Conservation (phyloP, 2,113 vertebrate genomes). For the Corapipo altera region DNA sequence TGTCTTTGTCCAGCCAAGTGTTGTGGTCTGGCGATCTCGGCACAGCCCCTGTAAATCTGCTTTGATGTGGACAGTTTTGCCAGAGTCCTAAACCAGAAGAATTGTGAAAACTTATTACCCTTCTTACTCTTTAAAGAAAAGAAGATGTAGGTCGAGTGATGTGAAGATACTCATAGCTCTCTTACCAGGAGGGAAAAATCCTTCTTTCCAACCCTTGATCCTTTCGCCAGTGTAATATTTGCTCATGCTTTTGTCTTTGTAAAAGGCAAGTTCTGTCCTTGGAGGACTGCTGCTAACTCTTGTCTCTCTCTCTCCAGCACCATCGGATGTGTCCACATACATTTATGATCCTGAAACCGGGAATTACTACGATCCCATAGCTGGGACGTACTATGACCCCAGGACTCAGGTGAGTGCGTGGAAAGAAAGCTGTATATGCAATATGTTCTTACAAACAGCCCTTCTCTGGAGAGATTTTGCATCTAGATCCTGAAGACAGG, state of each 20-base stretch:
- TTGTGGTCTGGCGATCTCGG: conserved; percentile 45
- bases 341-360: conserved; percentile 94
- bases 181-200: neutral
- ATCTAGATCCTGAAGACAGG: neutral
- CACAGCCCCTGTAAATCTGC: neutral
- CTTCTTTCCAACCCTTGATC: neutral
- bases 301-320: conserved; percentile 70
- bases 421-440: neutral
- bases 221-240: neutral
- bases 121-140: neutral
- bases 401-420: conserved; percentile 83
- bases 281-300: neutral
- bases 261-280: neutral
- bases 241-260: neutral
- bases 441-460: neutral
- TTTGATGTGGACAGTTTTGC: neutral
- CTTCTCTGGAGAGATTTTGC: neutral
- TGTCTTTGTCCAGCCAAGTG: neutral
- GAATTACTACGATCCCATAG: conserved; percentile 94
- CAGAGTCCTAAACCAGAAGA: neutral
- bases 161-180: neutral
- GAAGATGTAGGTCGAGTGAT: neutral
- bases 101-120: neutral
- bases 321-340: conserved; percentile 87
- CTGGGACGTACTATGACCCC: conserved; percentile 91